Conservation (phyloP, 1,140 invertebrate genomes). For the Meloidogyne floridensis region DNA sequence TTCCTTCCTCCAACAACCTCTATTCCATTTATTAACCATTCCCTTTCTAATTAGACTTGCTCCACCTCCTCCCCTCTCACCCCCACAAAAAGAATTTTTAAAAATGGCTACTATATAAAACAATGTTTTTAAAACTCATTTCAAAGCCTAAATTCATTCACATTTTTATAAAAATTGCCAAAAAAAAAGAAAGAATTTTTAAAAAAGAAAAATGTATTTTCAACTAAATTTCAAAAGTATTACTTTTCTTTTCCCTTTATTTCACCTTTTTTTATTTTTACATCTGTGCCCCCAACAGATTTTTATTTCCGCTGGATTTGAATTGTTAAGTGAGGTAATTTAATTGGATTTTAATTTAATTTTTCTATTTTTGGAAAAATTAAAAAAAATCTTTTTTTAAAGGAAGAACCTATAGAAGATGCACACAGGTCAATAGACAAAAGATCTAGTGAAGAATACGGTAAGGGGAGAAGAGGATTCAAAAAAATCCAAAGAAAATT, state of each 20-base stretch:
- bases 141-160: background rate
- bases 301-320: background rate
- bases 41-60: background rate
- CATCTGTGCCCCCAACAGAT: background rate
- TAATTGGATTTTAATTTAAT: background rate
- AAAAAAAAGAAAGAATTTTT: background rate
- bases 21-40: no score
- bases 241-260: background rate
- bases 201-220: background rate
- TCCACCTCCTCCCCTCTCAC: background rate
- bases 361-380: background rate
- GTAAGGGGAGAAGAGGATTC: background rate
- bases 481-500: no score
- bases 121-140: background rate
- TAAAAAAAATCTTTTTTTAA: background rate
- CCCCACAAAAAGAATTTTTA: background rate
- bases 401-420: background rate
- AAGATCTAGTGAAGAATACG: conserved; percentile 19
- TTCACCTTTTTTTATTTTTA: conserved; percentile 3
- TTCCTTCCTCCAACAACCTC: no score
- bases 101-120: background rate
- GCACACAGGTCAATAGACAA: conserved; percentile 6
- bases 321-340: background rate
- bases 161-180: background rate
- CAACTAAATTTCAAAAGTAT: background rate